Conservation (phyloP, 2,113 vertebrate genomes). For the Tachysurus fulvidraco region DNA sequence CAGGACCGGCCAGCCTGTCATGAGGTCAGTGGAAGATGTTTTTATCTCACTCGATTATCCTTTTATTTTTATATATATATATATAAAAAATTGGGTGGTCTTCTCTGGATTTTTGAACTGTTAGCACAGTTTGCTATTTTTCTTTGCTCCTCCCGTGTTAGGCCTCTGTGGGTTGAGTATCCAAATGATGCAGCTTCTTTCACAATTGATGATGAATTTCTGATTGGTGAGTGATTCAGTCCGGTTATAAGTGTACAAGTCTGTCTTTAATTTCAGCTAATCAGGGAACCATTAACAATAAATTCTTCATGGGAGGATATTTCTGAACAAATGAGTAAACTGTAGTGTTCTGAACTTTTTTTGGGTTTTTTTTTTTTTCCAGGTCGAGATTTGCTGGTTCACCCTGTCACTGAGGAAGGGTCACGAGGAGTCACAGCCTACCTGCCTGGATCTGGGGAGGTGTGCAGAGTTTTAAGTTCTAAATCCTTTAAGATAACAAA, state of each 20-base stretch:
- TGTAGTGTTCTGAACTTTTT: not conserved
- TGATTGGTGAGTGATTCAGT: conserved; percentile 78
- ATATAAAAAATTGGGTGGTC: no score
- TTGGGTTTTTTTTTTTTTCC: conserved; percentile 37
- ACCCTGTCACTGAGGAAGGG: conserved; percentile 85
- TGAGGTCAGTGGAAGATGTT: conserved; percentile 74
- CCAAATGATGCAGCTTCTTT: conserved; percentile 81
- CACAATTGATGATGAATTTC: conserved; percentile 82
- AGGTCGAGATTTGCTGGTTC: conserved; percentile 84
- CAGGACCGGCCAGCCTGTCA: conserved; percentile 79
- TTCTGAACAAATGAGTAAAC: not conserved
- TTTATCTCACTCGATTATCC: not conserved
- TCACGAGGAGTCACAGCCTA: conserved; percentile 83
- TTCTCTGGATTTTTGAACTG: not conserved
- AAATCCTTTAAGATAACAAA: not conserved
- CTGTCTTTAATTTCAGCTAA: not conserved
- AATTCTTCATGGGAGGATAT: not conserved
- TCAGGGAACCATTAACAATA: not conserved
- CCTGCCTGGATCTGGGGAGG: conserved; percentile 84
- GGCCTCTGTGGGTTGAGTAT: conserved; percentile 88
- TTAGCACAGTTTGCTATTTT: not conserved
- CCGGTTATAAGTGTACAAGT: not conserved
- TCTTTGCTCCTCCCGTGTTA: conserved; percentile 48
- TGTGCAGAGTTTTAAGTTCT: conserved; percentile 43
- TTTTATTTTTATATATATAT: no score